Conservation (phyloP, 2,113 vertebrate genomes). For the Neogale vison region DNA sequence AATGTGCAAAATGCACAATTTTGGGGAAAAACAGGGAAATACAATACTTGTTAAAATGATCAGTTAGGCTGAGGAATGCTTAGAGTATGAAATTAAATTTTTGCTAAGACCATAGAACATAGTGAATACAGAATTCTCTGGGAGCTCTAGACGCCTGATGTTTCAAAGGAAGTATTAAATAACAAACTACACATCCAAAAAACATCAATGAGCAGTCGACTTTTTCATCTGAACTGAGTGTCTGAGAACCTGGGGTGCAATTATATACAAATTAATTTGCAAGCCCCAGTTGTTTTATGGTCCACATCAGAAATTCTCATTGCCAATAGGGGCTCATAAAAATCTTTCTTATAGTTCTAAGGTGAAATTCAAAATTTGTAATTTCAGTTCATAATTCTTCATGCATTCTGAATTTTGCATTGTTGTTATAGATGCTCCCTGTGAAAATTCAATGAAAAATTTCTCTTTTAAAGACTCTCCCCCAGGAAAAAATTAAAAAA, state of each 20-base stretch:
- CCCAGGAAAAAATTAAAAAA: background rate
- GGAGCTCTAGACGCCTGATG: background rate
- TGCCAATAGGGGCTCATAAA: conserved; percentile 19
- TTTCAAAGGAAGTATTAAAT: conserved; percentile 31
- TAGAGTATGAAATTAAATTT: background rate
- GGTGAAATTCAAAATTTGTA: conserved; percentile 46
- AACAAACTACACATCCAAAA: conserved; percentile 33
- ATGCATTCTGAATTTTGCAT: conserved; percentile 1
- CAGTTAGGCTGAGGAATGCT: background rate
- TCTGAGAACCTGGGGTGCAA: conserved; percentile 30
- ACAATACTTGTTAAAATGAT: background rate
- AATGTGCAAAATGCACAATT: background rate
- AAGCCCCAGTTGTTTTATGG: conserved; percentile 53
- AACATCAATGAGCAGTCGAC: conserved; percentile 18
- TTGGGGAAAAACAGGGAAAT: background rate
- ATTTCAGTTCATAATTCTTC: conserved; percentile 42
- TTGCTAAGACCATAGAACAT: background rate
- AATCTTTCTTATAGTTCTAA: background rate
- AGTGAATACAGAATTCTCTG: background rate
- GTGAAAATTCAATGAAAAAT: conserved; percentile 1
- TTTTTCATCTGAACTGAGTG: conserved; percentile 7
- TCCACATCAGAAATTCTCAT: conserved; percentile 24
- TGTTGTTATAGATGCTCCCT: background rate
- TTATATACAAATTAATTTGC: conserved; percentile 67
- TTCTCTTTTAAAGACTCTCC: background rate